Evolutionary conservation across 2,113 vertebrate species (phyloP), one percentile per base, ranked within the genome.

Genomic region (Cavia porcellus): DNA sequence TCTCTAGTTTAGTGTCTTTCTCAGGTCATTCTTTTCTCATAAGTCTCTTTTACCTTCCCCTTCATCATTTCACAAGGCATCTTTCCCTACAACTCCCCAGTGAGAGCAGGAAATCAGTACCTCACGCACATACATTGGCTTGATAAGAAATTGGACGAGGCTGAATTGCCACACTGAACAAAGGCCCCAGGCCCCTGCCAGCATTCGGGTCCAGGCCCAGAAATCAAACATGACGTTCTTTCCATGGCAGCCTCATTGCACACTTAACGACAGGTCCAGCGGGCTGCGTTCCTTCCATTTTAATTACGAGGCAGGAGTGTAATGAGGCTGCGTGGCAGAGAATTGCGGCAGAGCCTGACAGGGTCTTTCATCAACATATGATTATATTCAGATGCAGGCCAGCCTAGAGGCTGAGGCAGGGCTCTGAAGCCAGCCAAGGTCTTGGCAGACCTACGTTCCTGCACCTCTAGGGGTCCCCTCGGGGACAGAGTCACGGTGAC

Each of bases 201-300:
- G 92, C 82, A 50, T 11, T 55, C 42, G 55, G 74, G 97, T 79
- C 82, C 62, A 55, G 66, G 79, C 86, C 88, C 88, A 96, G 96
- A 90, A 97, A 96, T 92, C 77, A 90, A 90, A 84, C 0, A 0
- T 47, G 90, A 95, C 0, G 0, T 72, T 92, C 90, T 90, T 86
- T 72, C 52, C 14, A 8, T 68, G 75, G 68, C 32, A 91, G 86
- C 57, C 79, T 74, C 5, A 0, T 80, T 3, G 24, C 6, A 4
- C 25, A 42, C 72, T 79, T 90, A 90, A 94, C 0, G 50, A 68
- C 87, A 90, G 57, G 84, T 80, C 52, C 13, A 94, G 83, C 0
- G 5, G 95, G 89, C 94, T 35, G 47, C 96, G 75, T 92, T 95
- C 97, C 95, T 97, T 98, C 97, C 68, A 62, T 96, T 96, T 96